phyloP scores from a whole-genome alignment of 2,888 invertebrate genomes.

The Ichneumon xanthorius region DNA sequence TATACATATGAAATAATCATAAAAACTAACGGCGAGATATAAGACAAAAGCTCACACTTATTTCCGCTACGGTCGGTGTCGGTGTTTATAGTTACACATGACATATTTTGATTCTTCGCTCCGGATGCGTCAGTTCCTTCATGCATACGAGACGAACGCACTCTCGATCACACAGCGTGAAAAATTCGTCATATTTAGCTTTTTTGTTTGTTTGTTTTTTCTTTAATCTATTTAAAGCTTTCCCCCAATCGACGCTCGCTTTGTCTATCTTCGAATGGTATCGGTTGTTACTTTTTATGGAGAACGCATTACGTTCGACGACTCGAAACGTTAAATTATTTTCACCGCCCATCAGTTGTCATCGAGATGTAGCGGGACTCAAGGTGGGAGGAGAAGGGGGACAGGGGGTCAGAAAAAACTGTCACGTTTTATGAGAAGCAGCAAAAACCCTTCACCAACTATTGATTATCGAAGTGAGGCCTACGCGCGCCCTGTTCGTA shows the following conservation, averaged over 20 bases:
- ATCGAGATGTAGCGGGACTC: neutral
- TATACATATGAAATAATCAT: neutral
- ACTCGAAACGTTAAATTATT: neutral
- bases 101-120: slow-evolving; percentile 19
- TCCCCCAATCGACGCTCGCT: neutral
- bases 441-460: slow-evolving; percentile 13
- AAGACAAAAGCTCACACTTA: slow-evolving; percentile 10
- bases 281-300: neutral
- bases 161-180: slow-evolving; percentile 11
- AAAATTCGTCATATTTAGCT: neutral
- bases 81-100: slow-evolving; percentile 6
- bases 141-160: neutral
- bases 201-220: neutral
- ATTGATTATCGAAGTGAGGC: slow-evolving; percentile 37
- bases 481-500: slow-evolving; percentile 1
- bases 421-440: slow-evolving; percentile 2
- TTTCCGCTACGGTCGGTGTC: slow-evolving; percentile 19
- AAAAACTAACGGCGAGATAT: slow-evolving; percentile 15
- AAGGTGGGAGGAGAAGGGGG: neutral
- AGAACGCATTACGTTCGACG: neutral
- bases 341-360: neutral
- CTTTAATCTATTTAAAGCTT: neutral
- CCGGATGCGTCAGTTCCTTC: slow-evolving; percentile 27
- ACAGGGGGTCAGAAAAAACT: neutral
- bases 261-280: neutral